A percentile compares a stretch with the other conserved stretches of the same genome.
Evolutionary conservation across 2,888 invertebrate genomes (phyloP).

Genomic region (Cataglyphis rosenhaueri): DNA sequence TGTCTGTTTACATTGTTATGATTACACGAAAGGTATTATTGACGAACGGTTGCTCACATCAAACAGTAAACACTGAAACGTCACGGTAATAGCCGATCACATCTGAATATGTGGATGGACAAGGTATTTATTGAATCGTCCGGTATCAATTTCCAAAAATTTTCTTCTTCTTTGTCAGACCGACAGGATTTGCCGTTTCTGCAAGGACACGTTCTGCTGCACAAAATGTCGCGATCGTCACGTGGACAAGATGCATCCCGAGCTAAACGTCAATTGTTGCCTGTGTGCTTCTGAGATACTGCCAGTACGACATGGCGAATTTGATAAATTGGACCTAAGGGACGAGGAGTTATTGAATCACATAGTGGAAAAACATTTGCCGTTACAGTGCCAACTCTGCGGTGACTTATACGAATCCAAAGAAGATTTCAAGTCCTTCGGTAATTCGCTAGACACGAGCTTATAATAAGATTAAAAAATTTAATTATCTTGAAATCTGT

Average conservation of each 20-base stretch:
- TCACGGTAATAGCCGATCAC: slow-evolving; percentile 39
- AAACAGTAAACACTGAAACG: slow-evolving; percentile 63
- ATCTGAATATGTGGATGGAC: slow-evolving; percentile 48
- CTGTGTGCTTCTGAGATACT: slow-evolving; percentile 75
- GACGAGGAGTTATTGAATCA: slow-evolving; percentile 75
- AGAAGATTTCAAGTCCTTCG: slow-evolving; percentile 73
- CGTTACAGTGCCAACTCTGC: slow-evolving; percentile 78
- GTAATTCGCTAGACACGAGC: slow-evolving; percentile 44
- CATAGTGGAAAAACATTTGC: slow-evolving; percentile 78
- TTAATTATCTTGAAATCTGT: neutral
- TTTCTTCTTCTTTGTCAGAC: slow-evolving; percentile 59
- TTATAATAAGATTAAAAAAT: neutral
- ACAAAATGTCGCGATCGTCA: slow-evolving; percentile 77
- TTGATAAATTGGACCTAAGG: slow-evolving; percentile 70
- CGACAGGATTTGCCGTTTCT: slow-evolving; percentile 75
- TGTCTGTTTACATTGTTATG: slow-evolving; percentile 9
- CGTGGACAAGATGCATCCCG: slow-evolving; percentile 76
- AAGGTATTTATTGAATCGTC: slow-evolving; percentile 59
- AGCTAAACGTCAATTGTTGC: slow-evolving; percentile 74
- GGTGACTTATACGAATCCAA: slow-evolving; percentile 72
- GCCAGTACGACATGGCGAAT: slow-evolving; percentile 70
- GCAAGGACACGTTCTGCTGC: slow-evolving; percentile 81
- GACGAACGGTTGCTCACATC: neutral
- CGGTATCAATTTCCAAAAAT: neutral
- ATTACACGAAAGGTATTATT: neutral